These are phyloP conservation scores for Tinamus guttatus DNA, from an alignment of 2,113 vertebrate species.

Conservation along the genomic window DNA sequence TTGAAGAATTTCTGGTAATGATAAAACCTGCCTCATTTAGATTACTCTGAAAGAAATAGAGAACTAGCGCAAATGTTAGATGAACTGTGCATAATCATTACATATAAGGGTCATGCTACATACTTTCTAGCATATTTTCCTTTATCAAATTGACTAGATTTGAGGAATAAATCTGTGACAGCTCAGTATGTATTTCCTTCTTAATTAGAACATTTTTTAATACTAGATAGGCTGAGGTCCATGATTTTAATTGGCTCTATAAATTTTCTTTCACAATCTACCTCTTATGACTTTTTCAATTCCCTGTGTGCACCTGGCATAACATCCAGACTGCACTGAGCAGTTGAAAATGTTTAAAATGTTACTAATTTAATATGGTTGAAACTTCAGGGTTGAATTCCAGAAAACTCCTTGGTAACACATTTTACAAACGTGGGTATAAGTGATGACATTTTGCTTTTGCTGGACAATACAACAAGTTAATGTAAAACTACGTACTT, in stretches of 20 bases:
- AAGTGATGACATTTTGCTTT: background rate
- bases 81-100: background rate
- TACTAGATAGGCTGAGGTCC: background rate
- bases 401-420: background rate
- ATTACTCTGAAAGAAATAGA: background rate
- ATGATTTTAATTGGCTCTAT: background rate
- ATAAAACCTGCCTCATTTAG: background rate
- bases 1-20: background rate
- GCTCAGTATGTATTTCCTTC: background rate
- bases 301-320: background rate
- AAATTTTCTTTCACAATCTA: background rate
- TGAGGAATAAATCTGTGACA: background rate
- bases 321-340: background rate
- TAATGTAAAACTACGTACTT: background rate
- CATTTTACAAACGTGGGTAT: background rate
- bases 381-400: background rate
- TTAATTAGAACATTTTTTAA: background rate
- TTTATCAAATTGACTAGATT: background rate
- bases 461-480: background rate
- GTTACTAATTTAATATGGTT: background rate
- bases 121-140: background rate
- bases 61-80: background rate
- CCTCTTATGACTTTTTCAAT: background rate
- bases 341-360: background rate
- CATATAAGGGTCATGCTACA: background rate